These are phyloP conservation scores for Gastrophysa polygoni DNA, from an alignment of 2,888 invertebrate genomes.

Conservation along the genomic window DNA sequence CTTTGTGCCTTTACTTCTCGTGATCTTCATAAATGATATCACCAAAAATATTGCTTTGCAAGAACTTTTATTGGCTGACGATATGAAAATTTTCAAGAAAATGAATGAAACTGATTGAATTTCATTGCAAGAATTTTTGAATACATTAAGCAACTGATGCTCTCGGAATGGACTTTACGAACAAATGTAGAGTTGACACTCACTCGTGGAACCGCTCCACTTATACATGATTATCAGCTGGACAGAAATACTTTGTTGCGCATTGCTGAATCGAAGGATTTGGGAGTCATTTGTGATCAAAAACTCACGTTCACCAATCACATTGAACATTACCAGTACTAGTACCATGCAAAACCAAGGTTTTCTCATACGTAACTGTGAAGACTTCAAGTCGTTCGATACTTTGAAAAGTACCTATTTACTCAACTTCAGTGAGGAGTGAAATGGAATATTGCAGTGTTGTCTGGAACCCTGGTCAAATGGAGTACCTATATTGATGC, in stretches of 20 bases:
- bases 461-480: too few species aligned
- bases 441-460: not conserved
- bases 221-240: not conserved
- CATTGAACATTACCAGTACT: not conserved
- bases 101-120: not conserved
- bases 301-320: not conserved
- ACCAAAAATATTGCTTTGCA: not conserved
- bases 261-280: not conserved
- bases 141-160: not conserved
- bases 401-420: not conserved
- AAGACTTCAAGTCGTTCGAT: not conserved
- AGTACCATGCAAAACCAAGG: not conserved
- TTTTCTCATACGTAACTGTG: not conserved
- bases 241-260: not conserved
- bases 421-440: not conserved
- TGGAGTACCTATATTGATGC: too few species aligned
- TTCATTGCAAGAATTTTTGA: not conserved
- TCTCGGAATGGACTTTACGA: not conserved
- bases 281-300: not conserved
- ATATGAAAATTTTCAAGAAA: not conserved
- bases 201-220: not conserved
- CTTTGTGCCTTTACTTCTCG: too few species aligned
- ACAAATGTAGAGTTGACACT: constrained; percentile 1
- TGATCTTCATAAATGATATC: too few species aligned
- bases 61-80: not conserved